Conservation (phyloP, 2,888 invertebrate species). For the Caenorhabditis afra region DNA sequence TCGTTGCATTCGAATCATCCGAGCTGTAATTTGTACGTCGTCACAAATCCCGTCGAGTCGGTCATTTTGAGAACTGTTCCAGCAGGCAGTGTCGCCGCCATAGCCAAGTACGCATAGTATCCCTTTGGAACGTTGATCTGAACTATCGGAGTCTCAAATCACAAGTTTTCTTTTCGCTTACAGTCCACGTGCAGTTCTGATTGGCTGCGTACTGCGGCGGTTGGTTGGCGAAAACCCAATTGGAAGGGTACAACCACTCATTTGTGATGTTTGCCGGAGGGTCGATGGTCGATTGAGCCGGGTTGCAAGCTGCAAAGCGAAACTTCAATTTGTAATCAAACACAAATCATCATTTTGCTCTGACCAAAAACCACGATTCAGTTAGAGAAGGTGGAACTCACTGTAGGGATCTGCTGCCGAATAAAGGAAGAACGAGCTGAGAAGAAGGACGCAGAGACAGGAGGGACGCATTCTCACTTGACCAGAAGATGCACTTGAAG, state of each 20-base stretch:
- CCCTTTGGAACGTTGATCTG: constrained; percentile 40
- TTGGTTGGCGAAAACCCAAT: background rate
- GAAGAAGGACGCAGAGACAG: background rate
- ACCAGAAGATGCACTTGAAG: background rate
- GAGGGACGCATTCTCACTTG: background rate
- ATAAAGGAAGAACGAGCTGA: background rate
- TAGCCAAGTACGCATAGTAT: constrained; percentile 8
- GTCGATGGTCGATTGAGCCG: constrained; percentile 23
- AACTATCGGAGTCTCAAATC: background rate
- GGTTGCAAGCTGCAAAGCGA: constrained; percentile 15
- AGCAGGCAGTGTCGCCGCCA: constrained; percentile 18
- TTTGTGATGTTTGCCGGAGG: constrained; percentile 22
- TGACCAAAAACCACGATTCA: background rate
- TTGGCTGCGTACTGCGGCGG: constrained; percentile 23
- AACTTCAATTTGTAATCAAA: background rate
- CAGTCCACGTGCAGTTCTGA: constrained; percentile 43
- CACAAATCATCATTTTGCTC: background rate
- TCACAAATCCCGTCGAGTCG: constrained; percentile 27
- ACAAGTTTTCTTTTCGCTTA: background rate
- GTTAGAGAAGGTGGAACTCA: constrained; percentile 4
- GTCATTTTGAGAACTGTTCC: constrained; percentile 13
- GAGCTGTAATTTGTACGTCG: background rate
- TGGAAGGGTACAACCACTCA: constrained; percentile 14
- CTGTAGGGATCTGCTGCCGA: constrained; percentile 24
- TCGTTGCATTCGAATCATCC: background rate